Evolutionary conservation across 2,797 vertebrate genomes (phyloP).

Genomic region (Acanthis flammea): DNA sequence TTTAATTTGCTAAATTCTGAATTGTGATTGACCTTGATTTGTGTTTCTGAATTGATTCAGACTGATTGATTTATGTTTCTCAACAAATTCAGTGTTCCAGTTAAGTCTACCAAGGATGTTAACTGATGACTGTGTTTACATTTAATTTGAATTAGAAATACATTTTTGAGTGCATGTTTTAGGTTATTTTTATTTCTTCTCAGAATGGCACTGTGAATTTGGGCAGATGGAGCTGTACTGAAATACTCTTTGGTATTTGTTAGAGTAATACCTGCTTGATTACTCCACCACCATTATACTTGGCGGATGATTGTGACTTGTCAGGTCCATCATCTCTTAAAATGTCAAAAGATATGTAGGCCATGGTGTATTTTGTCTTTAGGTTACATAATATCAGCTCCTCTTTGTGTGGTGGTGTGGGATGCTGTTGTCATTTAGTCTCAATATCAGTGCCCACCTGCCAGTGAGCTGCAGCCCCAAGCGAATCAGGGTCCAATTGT

Average conservation of each 20-base stretch:
- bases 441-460: not conserved
- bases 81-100: not conserved
- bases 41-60: not conserved
- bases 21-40: slow-evolving; percentile 13
- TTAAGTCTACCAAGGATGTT: not conserved
- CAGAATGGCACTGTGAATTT: not conserved
- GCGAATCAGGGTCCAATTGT: not conserved
- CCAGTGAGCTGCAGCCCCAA: not conserved
- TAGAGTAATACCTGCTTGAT: not conserved
- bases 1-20: slow-evolving; percentile 1
- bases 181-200: not conserved
- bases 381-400: not conserved
- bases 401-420: not conserved
- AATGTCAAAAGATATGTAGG: not conserved
- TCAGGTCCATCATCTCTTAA: not conserved
- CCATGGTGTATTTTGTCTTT: not conserved
- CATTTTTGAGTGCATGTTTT: not conserved
- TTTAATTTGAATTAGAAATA: not conserved
- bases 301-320: not conserved
- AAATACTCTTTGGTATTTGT: not conserved
- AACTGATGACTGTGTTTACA: not conserved
- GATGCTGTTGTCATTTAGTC: not conserved
- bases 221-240: not conserved
- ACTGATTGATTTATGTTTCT: not conserved
- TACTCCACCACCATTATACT: not conserved